These are phyloP conservation scores for Autographa pulchrina DNA, from an alignment of 2,888 invertebrate species.

Conservation along the genomic window DNA sequence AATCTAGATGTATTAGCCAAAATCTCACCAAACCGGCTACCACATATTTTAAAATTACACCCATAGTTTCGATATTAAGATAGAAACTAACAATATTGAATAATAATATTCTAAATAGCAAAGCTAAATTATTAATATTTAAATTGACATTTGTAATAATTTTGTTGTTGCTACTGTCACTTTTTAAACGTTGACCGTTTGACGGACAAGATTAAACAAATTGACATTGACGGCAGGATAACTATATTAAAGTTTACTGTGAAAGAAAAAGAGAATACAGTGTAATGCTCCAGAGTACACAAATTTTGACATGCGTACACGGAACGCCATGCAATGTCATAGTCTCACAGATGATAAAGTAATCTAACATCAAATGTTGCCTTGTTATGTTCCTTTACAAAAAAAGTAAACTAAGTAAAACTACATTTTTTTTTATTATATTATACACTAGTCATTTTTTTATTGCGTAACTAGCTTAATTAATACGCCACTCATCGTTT, in stretches of 20 bases:
- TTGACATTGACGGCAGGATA: slow-evolving; percentile 6
- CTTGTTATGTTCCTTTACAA: too few species aligned
- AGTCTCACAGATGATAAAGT: not conserved
- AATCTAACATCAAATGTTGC: not conserved
- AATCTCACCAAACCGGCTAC: slow-evolving; percentile 91
- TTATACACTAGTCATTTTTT: too few species aligned
- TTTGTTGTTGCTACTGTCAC: not conserved
- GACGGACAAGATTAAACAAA: not conserved
- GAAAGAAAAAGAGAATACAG: not conserved
- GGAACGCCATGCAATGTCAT: not conserved
- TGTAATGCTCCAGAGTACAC: not conserved
- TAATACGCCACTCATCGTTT: too few species aligned
- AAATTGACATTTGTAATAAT: slow-evolving; percentile 35
- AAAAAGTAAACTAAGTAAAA: too few species aligned
- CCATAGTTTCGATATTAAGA: slow-evolving; percentile 67
- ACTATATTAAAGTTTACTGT: not conserved
- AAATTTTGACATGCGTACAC: not conserved
- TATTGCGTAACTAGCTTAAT: too few species aligned
- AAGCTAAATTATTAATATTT: slow-evolving; percentile 24
- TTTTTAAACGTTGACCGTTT: slow-evolving; percentile 12
- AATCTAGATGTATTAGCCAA: slow-evolving; percentile 92
- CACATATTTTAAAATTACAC: slow-evolving; percentile 77
- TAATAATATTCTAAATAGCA: slow-evolving; percentile 27
- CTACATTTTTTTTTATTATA: too few species aligned
- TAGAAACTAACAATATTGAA: slow-evolving; percentile 20